Evolutionary conservation across 1,140 invertebrate genomes (phyloP).

Genomic region (Copidosoma floridanum): DNA sequence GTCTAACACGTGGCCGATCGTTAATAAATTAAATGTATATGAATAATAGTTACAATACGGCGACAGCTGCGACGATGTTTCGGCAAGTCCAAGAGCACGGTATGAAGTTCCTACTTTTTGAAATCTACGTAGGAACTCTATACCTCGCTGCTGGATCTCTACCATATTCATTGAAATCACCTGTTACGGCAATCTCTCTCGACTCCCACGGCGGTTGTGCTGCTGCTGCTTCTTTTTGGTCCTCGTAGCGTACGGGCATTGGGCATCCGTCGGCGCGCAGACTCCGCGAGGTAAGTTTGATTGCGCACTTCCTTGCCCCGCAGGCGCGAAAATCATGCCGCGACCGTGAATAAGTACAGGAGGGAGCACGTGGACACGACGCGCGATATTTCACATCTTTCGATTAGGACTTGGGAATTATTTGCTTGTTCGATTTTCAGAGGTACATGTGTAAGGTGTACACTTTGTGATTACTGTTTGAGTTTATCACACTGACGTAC

Average conservation of each 20-base stretch:
- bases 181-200: conserved; percentile 19
- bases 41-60: neutral
- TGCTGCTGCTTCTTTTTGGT: neutral
- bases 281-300: neutral
- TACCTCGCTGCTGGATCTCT: conserved; percentile 58
- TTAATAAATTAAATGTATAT: too few species aligned
- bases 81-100: conserved; percentile 59
- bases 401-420: too few species aligned
- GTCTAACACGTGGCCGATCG: too few species aligned
- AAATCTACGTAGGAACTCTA: conserved; percentile 57
- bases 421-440: too few species aligned
- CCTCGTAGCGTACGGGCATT: too few species aligned
- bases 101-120: conserved; percentile 58
- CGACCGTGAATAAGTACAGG: too few species aligned
- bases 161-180: conserved; percentile 45
- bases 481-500: too few species aligned
- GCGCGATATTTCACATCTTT: neutral
- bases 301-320: neutral
- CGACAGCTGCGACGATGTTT: conserved; percentile 44
- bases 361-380: conserved; percentile 16
- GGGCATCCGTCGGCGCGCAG: conserved; percentile 22
- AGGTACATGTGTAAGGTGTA: too few species aligned
- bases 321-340: conserved; percentile 4
- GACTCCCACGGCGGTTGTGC: neutral
- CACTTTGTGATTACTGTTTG: too few species aligned